These are phyloP conservation scores for Hypselothyrea guttata DNA, from an alignment of 2,888 invertebrate genomes.

Conservation along the genomic window DNA sequence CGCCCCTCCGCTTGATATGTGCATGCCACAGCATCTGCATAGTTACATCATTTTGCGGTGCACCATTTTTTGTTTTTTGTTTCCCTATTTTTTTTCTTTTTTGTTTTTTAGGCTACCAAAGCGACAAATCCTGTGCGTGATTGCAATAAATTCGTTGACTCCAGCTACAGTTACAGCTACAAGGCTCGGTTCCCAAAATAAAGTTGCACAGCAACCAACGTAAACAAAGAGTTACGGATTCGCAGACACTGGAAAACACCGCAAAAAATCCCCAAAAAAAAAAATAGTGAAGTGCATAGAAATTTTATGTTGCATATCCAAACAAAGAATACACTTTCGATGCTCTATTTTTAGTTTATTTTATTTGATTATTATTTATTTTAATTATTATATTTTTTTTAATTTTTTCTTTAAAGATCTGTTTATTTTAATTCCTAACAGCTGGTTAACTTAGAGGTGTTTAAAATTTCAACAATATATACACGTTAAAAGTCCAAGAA, in stretches of 20 bases:
- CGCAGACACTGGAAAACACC: constrained; percentile 37
- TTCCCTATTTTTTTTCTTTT: constrained; percentile 20
- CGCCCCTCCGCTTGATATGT: neutral
- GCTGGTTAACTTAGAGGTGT: no score
- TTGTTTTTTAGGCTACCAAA: constrained; percentile 34
- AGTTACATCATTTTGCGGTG: constrained; percentile 52
- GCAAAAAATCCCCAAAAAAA: constrained; percentile 48
- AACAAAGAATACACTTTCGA: constrained; percentile 19
- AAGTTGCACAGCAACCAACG: constrained; percentile 45
- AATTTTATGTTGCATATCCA: neutral
- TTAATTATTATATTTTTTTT: no score
- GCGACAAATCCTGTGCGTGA: constrained; percentile 72
- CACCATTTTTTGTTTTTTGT: constrained; percentile 24
- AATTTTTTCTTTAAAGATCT: no score
- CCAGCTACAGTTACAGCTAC: constrained; percentile 9
- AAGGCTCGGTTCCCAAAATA: constrained; percentile 33
- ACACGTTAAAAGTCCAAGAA: no score
- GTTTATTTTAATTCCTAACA: no score
- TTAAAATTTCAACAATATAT: no score
- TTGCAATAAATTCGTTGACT: constrained; percentile 60
- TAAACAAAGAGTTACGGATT: constrained; percentile 46
- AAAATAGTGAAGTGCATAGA: constrained; percentile 27
- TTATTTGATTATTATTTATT: no score
- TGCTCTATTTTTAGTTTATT: no score
- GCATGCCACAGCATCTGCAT: constrained; percentile 1